Evolutionary conservation across 2,113 vertebrate species (phyloP), one percentile per base, ranked within the genome.

Genomic region (Ictalurus furcatus): DNA sequence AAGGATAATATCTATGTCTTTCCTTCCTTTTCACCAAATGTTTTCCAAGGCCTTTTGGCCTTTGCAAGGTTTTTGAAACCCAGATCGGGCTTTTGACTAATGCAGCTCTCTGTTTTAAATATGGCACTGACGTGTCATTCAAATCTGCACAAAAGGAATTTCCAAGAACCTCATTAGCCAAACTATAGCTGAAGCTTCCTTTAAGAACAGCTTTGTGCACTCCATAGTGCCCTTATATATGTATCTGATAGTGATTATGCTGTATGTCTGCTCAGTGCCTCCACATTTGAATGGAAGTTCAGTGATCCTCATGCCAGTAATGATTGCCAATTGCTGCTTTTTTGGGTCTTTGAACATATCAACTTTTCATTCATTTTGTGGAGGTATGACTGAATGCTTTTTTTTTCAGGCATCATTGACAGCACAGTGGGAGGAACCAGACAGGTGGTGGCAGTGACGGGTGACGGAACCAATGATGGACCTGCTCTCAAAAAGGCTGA

Each of bases 401-500:
- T 11, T 52, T 85, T 80, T 69, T 44, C 95, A 99, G 98, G 98
- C 19, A 99, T 99, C 91, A 99, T 99, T 13, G 98, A 99, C 95
- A 99, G 98, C 95, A 98, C 96, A 0, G 92, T 98, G 59, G 96
- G 95, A 19, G 98, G 98, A 2, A 97, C 95, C 81, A 96, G 98
- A 85, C 97, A 99, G 94, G 98, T 99, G 92, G 98, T 99, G 92
- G 98, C 98, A 0, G 98, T 99, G 94, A 99, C 98, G 0, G 98
- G 98, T 79, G 98, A 99, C 0, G 98, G 98, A 4, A 99, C 98
- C 89, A 99, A 99, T 0, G 98, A 99, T 0, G 98, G 98, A 52
- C 98, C 98, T 0, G 98, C 98, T 52, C 95, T 99, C 91, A 99
- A 99, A 95, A 99, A 99, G 91, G 98, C 98, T 0, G 98, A 99